Percentiles rank a stretch among this genome's conserved stretches.
These are phyloP conservation scores for Illadopsis cleaveri DNA, from an alignment of 2,113 vertebrate species.

Conservation along the genomic window DNA sequence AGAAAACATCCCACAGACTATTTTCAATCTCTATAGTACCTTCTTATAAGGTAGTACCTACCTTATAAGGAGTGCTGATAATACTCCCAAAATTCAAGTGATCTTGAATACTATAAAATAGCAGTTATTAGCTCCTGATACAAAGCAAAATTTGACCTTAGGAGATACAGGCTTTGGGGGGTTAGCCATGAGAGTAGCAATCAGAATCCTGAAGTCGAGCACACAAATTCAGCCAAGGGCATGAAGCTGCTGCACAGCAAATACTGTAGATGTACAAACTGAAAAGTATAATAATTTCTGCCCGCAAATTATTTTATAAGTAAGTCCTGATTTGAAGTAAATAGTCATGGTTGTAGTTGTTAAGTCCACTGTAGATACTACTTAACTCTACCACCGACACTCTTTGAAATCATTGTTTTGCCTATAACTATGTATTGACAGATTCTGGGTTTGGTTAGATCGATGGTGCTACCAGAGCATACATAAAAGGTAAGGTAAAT, in stretches of 20 bases:
- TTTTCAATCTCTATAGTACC: background rate
- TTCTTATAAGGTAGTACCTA: background rate
- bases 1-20: background rate
- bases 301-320: background rate
- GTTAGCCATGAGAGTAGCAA: background rate
- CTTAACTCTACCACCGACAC: background rate
- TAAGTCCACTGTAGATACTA: background rate
- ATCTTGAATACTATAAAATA: background rate
- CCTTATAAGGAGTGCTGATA: background rate
- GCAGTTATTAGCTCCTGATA: background rate
- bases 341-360: background rate
- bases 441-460: background rate
- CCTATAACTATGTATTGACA: background rate
- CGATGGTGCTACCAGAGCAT: background rate
- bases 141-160: background rate
- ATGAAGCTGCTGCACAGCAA: background rate
- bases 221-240: background rate
- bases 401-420: background rate
- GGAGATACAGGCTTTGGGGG: accelerated
- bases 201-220: background rate
- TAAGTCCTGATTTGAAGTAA: background rate
- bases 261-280: background rate
- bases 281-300: background rate
- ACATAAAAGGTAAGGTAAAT: background rate
- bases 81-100: background rate